These are phyloP conservation scores for Caenorhabditis sp. DNA, from an alignment of 2,888 invertebrate genomes.

Conservation along the genomic window DNA sequence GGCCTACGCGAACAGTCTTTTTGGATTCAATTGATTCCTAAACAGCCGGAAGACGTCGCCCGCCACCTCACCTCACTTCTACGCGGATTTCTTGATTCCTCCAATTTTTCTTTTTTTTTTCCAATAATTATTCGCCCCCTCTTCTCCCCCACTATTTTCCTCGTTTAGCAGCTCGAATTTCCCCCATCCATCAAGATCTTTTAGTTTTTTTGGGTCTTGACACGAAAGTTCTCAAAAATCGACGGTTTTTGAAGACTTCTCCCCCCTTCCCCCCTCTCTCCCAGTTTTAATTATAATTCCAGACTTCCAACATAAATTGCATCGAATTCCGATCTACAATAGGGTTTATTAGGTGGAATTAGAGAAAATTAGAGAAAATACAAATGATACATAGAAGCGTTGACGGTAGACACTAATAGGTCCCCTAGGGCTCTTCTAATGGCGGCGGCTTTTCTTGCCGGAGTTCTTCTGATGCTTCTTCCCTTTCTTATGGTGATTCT, in stretches of 20 bases:
- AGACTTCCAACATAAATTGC: not conserved
- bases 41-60: not conserved
- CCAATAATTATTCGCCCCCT: not conserved
- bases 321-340: slow-evolving; percentile 12
- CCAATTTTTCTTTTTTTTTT: not conserved
- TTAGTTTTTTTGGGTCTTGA: not conserved
- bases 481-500: slow-evolving; percentile 18
- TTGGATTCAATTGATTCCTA: slow-evolving; percentile 69
- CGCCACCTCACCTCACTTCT: not conserved
- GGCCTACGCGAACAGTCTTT: slow-evolving; percentile 77
- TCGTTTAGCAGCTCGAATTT: not conserved
- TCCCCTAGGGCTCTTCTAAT: slow-evolving; percentile 9
- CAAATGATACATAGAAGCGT: slow-evolving; percentile 43
- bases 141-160: not conserved
- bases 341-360: slow-evolving; percentile 11
- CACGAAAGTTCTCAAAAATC: too few relatives aligned
- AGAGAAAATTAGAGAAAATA: slow-evolving; percentile 28
- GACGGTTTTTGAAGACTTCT: too few relatives aligned
- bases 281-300: too few relatives aligned
- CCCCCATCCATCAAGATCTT: not conserved
- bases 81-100: slow-evolving; percentile 6
- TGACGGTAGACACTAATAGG: not conserved
- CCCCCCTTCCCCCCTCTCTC: too few relatives aligned
- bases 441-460: slow-evolving; percentile 39
- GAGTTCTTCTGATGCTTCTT: slow-evolving; percentile 43